Conservation (phyloP, 2,797 vertebrate species). For the Cirrhinus mrigala region DNA sequence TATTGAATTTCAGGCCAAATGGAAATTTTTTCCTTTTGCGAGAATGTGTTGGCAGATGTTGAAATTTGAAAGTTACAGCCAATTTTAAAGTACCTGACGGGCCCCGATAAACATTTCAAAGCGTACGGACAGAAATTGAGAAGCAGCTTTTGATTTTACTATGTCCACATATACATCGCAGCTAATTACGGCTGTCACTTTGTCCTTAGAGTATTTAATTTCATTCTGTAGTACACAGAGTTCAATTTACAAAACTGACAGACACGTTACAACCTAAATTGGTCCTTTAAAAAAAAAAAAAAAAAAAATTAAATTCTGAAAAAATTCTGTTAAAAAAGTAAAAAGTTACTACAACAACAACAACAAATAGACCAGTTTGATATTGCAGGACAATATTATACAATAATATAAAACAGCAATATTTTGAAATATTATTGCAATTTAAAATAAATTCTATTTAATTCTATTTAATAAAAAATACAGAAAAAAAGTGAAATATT, state of each 20-base stretch:
- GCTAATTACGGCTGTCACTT: neutral
- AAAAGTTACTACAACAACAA: no score
- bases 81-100: slow-evolving; percentile 11
- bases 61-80: slow-evolving; percentile 19
- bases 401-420: neutral
- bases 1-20: slow-evolving; percentile 39
- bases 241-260: neutral
- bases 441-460: neutral
- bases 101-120: slow-evolving; percentile 29
- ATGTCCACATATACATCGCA: neutral
- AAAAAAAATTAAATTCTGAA: neutral
- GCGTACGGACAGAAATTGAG: neutral
- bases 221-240: neutral
- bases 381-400: neutral
- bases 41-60: slow-evolving; percentile 31
- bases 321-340: neutral
- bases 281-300: neutral
- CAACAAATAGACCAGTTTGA: neutral
- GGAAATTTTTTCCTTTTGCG: slow-evolving; percentile 15
- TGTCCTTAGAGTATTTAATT: neutral
- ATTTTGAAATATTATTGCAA: neutral
- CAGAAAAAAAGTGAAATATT: no score
- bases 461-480: no score
- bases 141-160: slow-evolving; percentile 28
- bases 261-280: neutral